These are phyloP conservation scores for Drosophila paramelanica DNA, from an alignment of 2,888 invertebrate genomes.

Conservation along the genomic window DNA sequence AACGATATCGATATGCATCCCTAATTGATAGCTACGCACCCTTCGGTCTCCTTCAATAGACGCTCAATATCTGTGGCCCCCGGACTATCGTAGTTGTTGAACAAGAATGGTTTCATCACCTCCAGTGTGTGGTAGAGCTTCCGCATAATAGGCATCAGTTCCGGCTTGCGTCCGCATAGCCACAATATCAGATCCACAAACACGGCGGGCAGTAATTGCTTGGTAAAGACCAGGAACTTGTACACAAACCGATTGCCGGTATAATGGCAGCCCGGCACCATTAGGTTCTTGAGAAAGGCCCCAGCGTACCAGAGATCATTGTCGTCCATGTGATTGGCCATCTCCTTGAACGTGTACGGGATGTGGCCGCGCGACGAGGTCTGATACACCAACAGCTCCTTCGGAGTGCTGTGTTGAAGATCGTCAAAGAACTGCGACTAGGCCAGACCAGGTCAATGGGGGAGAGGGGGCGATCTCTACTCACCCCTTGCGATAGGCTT, in stretches of 20 bases:
- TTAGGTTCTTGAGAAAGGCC: conserved; percentile 61
- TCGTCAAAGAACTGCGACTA: no score
- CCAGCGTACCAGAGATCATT: conserved; percentile 48
- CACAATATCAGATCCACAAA: conserved; percentile 59
- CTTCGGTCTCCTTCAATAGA: conserved; percentile 24
- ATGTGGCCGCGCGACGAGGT: conserved; percentile 60
- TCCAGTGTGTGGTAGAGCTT: conserved; percentile 57
- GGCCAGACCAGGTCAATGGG: no score
- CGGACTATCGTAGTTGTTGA: conserved; percentile 66
- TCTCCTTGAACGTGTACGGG: conserved; percentile 54
- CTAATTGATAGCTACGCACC: conserved; percentile 47
- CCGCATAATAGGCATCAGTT: conserved; percentile 66
- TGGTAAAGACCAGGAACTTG: conserved; percentile 57
- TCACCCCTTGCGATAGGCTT: conserved; percentile 57
- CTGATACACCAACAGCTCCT: conserved; percentile 59
- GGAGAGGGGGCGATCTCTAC: neutral
- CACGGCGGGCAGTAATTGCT: conserved; percentile 73
- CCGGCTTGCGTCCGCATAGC: conserved; percentile 60
- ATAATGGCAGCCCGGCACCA: conserved; percentile 61
- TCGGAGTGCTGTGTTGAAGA: conserved; percentile 34
- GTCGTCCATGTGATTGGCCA: conserved; percentile 54
- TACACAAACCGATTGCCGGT: conserved; percentile 60
- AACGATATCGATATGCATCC: neutral
- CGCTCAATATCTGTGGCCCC: conserved; percentile 56
- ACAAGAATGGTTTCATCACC: conserved; percentile 74